These are phyloP conservation scores for Sceloporus tristichus DNA, from an alignment of 2,113 vertebrate genomes.

Conservation along the genomic window DNA sequence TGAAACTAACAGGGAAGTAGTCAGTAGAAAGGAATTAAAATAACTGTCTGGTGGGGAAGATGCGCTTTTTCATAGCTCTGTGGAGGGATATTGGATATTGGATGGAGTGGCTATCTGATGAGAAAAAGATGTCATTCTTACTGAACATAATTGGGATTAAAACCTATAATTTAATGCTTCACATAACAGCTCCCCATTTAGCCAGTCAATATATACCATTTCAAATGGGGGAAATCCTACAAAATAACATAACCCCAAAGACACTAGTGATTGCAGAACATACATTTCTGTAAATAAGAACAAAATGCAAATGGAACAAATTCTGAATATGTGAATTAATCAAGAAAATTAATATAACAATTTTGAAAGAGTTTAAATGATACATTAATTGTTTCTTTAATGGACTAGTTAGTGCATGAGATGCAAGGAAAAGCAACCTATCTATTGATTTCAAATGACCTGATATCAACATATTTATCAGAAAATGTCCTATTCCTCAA, in stretches of 20 bases:
- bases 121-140: not conserved
- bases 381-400: not conserved
- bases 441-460: not conserved
- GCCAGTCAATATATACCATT: not conserved
- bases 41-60: not conserved
- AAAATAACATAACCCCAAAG: not conserved
- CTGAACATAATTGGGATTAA: constrained; percentile 19
- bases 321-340: not conserved
- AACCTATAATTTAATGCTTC: constrained; percentile 1
- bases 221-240: not conserved
- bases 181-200: not conserved
- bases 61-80: not conserved
- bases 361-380: not conserved
- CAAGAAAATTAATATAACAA: constrained; percentile 10
- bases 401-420: not conserved
- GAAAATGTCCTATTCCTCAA: not conserved
- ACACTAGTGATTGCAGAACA: not conserved
- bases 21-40: constrained; percentile 25
- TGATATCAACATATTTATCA: not conserved
- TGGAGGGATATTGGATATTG: not conserved
- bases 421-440: not conserved
- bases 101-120: constrained; percentile 5
- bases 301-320: constrained; percentile 9
- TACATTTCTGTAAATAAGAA: not conserved
- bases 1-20: not conserved